phyloP scores from a whole-genome alignment of 2,888 invertebrate genomes.

The Xylophagus ater region DNA sequence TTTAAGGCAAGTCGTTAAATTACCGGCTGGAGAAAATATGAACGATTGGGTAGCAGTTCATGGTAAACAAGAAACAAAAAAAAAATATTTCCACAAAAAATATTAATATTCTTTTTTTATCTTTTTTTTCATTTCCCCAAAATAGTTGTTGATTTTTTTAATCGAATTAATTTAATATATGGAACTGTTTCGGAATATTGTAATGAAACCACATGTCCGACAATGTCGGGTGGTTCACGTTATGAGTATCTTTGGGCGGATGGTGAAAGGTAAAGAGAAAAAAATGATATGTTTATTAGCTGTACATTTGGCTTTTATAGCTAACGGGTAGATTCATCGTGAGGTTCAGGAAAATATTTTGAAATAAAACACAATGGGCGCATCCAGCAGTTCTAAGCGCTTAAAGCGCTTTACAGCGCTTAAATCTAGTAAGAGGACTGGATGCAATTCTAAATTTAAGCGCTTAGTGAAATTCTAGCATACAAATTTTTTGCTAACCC shows the following conservation, averaged over 20 bases:
- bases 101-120: background rate
- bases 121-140: slow-evolving; percentile 1
- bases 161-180: slow-evolving; percentile 84
- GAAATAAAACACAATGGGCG: too few relatives aligned
- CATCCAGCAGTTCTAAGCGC: too few relatives aligned
- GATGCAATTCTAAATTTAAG: too few relatives aligned
- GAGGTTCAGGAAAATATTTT: too few relatives aligned
- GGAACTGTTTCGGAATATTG: slow-evolving; percentile 81
- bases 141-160: slow-evolving; percentile 85
- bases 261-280: slow-evolving; percentile 59
- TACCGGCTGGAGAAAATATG: slow-evolving; percentile 72
- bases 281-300: too few relatives aligned
- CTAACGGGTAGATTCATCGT: too few relatives aligned
- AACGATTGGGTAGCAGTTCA: slow-evolving; percentile 92
- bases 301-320: too few relatives aligned
- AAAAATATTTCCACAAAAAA: background rate
- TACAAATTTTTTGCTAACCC: too few relatives aligned
- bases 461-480: too few relatives aligned
- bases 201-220: slow-evolving; percentile 70
- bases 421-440: too few relatives aligned
- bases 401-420: too few relatives aligned
- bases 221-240: slow-evolving; percentile 80
- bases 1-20: slow-evolving; percentile 63
- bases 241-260: slow-evolving; percentile 90
- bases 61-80: slow-evolving; percentile 43